phyloP scores from a whole-genome alignment of 2,797 vertebrate species.

The Myotis planiceps region DNA sequence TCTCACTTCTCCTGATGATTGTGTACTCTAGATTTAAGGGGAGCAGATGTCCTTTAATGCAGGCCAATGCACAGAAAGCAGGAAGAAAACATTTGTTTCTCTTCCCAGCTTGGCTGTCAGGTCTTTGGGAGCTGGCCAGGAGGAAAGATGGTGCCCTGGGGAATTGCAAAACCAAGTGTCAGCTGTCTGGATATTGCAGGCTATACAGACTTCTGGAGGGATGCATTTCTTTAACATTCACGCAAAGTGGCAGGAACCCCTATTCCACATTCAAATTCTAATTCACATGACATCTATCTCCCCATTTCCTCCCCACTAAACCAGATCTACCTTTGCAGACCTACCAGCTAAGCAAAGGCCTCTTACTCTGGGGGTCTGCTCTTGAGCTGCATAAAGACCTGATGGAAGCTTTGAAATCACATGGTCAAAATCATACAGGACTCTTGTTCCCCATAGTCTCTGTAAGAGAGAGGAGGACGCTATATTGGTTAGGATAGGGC shows the following conservation, averaged over 20 bases:
- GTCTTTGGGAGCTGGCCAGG: background rate
- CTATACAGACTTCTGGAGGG: background rate
- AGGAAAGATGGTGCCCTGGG: background rate
- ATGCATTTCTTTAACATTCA: background rate
- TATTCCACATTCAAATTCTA: background rate
- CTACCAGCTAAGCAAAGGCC: background rate
- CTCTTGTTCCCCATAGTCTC: background rate
- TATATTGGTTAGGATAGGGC: background rate
- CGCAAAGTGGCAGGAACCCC: background rate
- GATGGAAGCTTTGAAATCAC: background rate
- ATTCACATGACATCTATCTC: background rate
- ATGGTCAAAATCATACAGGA: background rate
- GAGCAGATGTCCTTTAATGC: background rate
- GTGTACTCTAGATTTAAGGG: background rate
- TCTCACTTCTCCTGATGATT: background rate
- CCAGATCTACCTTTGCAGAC: background rate
- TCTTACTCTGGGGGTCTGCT: background rate
- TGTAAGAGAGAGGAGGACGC: background rate
- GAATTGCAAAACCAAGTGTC: background rate
- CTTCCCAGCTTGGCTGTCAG: background rate
- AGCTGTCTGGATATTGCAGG: background rate
- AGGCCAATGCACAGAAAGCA: background rate
- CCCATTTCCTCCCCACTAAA: background rate
- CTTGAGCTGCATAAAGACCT: background rate
- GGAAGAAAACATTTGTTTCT: conserved; percentile 24